Evolutionary conservation across 2,888 invertebrate genomes (phyloP), one percentile per base, ranked within the genome.

Genomic region (Apamea sordens): DNA sequence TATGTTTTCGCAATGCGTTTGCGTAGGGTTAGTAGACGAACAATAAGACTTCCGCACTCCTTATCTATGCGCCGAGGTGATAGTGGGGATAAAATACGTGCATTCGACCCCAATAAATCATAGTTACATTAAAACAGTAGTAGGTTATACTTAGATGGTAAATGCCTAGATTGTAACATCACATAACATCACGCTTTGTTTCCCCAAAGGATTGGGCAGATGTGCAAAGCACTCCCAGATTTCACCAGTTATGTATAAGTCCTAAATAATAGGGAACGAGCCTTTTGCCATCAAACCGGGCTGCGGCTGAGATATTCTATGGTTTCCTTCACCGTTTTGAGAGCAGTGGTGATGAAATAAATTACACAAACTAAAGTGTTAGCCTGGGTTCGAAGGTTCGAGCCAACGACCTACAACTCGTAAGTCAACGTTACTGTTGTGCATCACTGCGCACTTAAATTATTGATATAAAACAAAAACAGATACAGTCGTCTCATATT

Each of bases 21-120:
- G 82, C 56, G 64, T 74, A 56, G 79, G 68, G 86, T 83, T 73
- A 74, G 53, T 72, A 65, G 44, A 44, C 69, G 73, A 78, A 86
- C 87, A 86, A 77, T 86, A 67, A 44, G 56, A 73, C 84, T 86
- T 86, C 87, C 86, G 84, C 13, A 47, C 71, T 77, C 76, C 84
- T 86, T 86, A 86, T 86, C 86, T 86, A 15, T 24, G 72, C 24
- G 18, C 41, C 41, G 68, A 36, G n/a, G 61, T 70, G 77, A 77
- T 77, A 61, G 69, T 44, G 61, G 56, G 86, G 79, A 83, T 82
- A 83, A 78, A 79, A 85, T 85, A 82, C 61, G 61, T 61, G 75
- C 50, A 32, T 73, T 18, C 41, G 85, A 85, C 76, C 82, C 76
- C 85, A 36, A 73, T 81, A 83, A 85, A 83, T 84, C 82, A 70